Base-by-base conservation (phyloP, 2,797 vertebrate genomes). In the Poeciliopsis paucimaculata region DNA sequence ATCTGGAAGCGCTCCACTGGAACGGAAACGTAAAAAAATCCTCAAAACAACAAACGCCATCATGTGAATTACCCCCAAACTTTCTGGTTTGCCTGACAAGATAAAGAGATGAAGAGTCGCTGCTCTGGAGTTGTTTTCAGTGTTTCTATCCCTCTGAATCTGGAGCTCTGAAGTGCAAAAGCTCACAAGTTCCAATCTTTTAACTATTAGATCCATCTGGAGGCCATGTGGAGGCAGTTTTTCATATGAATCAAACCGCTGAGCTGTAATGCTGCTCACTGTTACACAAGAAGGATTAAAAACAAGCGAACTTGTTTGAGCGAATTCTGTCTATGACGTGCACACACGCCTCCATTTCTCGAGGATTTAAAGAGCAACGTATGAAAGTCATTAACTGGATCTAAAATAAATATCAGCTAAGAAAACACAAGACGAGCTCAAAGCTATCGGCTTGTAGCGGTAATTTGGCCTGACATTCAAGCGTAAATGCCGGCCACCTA, bases 141-240 rank as follows among this genome's bases (percentile, higher is more conserved):
- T 81, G 64, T 60, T 0, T 64, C 51, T 62, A 0, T 12, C 8
- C 20, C 60, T 23, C 47, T 73, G 72, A 6, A 73, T 46, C 43
- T 10, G 28, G 7, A 41, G 36, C 64, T 41, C 18, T 26, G 31
- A 41, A 26, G 64, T 12, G 64, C 26, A 26, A 68, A 41, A 68
- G 18, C 36, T 68, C 10, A 15, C 26, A 1, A 36, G 77, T 79
- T 53, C 84, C 81, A 51, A 43, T 66, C 23, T 43, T 70, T 64
- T 71, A 75, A 36, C 46, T 80, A 84, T 79, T 77, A 70, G 10
- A 80, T 73, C 66, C 89, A 89, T 80, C 81, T 86, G 83, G 87
- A 74, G 11, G 1, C 55, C 88, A 87, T 66, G 78, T 18, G 62
- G 46, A 77, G 31, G 43, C 51, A 46, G 43, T 45, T 41, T 74